Evolutionary conservation across 2,888 invertebrate species (phyloP).

Genomic region (Uloborus plumipes): DNA sequence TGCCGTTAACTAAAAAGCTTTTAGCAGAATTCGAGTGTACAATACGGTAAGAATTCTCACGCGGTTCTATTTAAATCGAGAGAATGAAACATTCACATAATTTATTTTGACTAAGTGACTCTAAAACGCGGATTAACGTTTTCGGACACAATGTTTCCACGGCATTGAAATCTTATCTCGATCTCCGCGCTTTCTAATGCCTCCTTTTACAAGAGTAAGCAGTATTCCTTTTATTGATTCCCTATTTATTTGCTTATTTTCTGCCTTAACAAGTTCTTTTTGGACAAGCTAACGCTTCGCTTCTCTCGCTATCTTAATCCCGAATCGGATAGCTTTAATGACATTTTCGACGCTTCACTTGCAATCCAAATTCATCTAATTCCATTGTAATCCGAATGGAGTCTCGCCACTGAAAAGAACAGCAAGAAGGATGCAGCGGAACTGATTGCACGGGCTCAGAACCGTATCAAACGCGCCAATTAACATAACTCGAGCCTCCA

Average conservation of each 20-base stretch:
- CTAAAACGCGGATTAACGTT: too few relatives aligned
- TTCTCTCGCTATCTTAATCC: slow-evolving; percentile 36
- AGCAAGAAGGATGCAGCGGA: slow-evolving; percentile 33
- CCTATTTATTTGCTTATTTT: neutral
- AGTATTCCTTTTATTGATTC: neutral
- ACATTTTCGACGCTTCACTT: slow-evolving; percentile 20
- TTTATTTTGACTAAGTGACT: too few relatives aligned
- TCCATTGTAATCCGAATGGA: slow-evolving; percentile 56
- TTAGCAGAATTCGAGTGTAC: too few relatives aligned
- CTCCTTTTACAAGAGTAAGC: too few relatives aligned
- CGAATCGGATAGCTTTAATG: slow-evolving; percentile 5
- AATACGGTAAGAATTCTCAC: too few relatives aligned
- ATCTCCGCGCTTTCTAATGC: too few relatives aligned
- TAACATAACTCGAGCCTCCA: slow-evolving; percentile 38
- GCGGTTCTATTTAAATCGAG: too few relatives aligned
- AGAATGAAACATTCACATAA: too few relatives aligned
- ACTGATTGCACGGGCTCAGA: slow-evolving; percentile 41
- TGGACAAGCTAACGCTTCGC: slow-evolving; percentile 7
- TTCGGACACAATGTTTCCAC: too few relatives aligned
- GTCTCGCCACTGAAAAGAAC: slow-evolving; percentile 53
- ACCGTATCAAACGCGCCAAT: slow-evolving; percentile 51
- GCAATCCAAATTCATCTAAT: slow-evolving; percentile 46
- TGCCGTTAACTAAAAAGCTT: too few relatives aligned
- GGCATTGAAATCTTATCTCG: too few relatives aligned
- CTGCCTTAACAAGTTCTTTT: too few relatives aligned